Percentiles rank a stretch among this genome's conserved stretches.
phyloP scores from a whole-genome alignment of 2,113 vertebrate genomes.

The Oreochromis aureus region DNA sequence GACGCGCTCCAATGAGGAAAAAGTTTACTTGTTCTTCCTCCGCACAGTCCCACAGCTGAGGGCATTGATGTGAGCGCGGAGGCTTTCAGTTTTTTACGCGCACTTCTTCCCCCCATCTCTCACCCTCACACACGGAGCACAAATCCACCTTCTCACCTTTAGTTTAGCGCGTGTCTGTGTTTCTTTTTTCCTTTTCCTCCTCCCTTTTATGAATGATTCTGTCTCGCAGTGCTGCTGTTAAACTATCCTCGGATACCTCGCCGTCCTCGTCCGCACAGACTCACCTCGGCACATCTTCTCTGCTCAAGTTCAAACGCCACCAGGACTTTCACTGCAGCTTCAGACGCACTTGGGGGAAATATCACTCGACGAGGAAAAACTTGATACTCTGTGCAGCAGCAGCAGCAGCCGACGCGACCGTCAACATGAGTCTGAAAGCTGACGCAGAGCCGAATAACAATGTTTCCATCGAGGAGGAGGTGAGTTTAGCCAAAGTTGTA shows the following conservation, averaged over 20 bases:
- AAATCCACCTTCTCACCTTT: conserved; percentile 64
- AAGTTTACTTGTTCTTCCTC: conserved; percentile 53
- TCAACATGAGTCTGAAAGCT: conserved; percentile 69
- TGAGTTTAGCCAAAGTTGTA: conserved; percentile 20
- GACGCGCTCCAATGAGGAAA: conserved; percentile 56
- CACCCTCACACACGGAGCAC: conserved; percentile 71
- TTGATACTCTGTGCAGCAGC: conserved; percentile 35
- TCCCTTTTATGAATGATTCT: conserved; percentile 63
- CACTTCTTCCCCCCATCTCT: conserved; percentile 60
- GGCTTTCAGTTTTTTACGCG: conserved; percentile 42
- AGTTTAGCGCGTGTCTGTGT: conserved; percentile 26
- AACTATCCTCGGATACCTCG: conserved; percentile 23
- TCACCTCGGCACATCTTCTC: conserved; percentile 63
- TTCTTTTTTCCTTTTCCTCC: neutral
- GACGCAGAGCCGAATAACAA: conserved; percentile 72
- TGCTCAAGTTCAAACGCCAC: conserved; percentile 50
- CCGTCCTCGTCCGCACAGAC: conserved; percentile 37
- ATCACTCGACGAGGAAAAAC: conserved; percentile 32
- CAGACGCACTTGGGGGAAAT: conserved; percentile 59
- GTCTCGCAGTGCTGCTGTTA: conserved; percentile 22
- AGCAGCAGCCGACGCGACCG: conserved; percentile 2
- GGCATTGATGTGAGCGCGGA: conserved; percentile 68
- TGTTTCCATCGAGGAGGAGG: conserved; percentile 75
- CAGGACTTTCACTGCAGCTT: conserved; percentile 51
- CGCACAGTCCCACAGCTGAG: conserved; percentile 42